A percentile compares a stretch with the other conserved stretches of the same genome.
These are phyloP conservation scores for Eulacestoma nigropectus DNA, from an alignment of 2,113 vertebrate genomes.

Conservation along the genomic window DNA sequence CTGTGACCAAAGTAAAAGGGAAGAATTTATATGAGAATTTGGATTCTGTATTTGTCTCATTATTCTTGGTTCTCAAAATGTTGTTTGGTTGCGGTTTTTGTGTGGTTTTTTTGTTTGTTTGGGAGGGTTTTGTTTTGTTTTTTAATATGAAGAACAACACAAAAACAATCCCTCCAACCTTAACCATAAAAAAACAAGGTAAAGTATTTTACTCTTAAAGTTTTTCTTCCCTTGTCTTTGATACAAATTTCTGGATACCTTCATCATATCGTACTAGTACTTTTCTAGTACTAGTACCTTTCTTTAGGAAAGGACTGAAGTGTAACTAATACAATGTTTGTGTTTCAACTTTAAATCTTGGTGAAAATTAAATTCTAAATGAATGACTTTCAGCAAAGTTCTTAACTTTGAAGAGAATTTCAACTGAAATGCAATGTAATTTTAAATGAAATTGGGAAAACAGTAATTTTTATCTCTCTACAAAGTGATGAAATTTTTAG, in stretches of 20 bases:
- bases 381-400: neutral
- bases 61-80: neutral
- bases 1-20: neutral
- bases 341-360: neutral
- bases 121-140: neutral
- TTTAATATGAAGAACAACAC: neutral
- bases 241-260: neutral
- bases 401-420: neutral
- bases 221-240: neutral
- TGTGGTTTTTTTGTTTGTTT: neutral
- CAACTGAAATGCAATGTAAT: neutral
- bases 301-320: neutral
- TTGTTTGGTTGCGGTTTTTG: neutral
- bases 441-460: neutral
- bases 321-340: neutral
- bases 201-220: neutral
- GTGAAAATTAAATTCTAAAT: neutral
- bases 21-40: neutral
- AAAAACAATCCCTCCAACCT: neutral
- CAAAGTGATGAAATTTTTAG: neutral
- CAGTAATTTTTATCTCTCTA: neutral
- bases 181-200: neutral
- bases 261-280: neutral
- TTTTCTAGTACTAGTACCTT: neutral
- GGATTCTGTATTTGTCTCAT: neutral